phyloP scores from a whole-genome alignment of 2,888 invertebrate species.

The Arctia plantaginis region DNA sequence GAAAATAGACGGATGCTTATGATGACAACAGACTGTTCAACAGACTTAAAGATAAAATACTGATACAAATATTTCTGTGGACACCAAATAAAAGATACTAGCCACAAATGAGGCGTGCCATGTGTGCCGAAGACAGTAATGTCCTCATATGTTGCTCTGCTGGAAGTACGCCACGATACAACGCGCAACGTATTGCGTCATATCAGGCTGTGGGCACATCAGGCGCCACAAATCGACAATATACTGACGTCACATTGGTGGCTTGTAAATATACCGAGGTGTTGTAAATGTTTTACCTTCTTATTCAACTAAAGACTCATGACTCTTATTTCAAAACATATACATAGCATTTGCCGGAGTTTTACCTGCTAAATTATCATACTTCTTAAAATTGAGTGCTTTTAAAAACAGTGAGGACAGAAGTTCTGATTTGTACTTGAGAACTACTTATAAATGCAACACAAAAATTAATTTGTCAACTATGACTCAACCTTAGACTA shows the following conservation, averaged over 20 bases:
- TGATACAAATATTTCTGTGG: not conserved
- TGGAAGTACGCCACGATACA: slow-evolving; percentile 28
- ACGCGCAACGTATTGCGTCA: not conserved
- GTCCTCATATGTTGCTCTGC: slow-evolving; percentile 29
- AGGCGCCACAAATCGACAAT: not conserved
- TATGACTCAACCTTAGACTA: too few relatives aligned
- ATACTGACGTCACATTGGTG: not conserved
- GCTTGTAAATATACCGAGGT: not conserved
- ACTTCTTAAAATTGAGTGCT: too few relatives aligned
- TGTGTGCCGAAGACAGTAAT: slow-evolving; percentile 47
- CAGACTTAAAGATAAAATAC: not conserved
- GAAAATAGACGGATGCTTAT: not conserved
- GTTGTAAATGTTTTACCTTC: not conserved
- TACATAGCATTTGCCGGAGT: not conserved
- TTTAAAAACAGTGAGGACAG: too few relatives aligned
- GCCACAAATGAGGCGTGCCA: slow-evolving; percentile 25
- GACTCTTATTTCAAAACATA: not conserved
- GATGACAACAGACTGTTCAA: not conserved
- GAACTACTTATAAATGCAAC: too few relatives aligned
- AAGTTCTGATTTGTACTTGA: too few relatives aligned
- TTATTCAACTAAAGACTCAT: not conserved
- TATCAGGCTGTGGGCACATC: not conserved
- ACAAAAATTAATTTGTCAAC: too few relatives aligned
- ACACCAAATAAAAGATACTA: slow-evolving; percentile 24
- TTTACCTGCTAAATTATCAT: too few relatives aligned